phyloP scores from a whole-genome alignment of 2,797 vertebrate species.

The Babyrousa celebensis region DNA sequence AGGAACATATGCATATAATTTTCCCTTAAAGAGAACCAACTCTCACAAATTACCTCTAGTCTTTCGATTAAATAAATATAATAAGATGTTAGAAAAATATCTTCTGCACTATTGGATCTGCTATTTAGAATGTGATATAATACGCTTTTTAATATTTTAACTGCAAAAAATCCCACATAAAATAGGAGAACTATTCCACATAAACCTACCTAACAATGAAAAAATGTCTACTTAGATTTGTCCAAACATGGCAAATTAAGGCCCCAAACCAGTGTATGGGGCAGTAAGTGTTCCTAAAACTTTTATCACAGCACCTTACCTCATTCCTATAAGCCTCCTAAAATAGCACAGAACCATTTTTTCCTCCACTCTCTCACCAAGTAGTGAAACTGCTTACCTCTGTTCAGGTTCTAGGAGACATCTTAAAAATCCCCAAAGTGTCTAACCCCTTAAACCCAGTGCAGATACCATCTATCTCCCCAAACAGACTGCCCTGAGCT shows the following conservation, averaged over 20 bases:
- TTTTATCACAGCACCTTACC: neutral
- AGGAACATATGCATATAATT: neutral
- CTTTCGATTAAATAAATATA: conserved; percentile 46
- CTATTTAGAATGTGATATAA: neutral
- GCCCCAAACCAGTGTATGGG: neutral
- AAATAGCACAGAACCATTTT: neutral
- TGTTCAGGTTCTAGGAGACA: neutral
- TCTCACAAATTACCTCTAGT: neutral
- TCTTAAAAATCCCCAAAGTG: neutral
- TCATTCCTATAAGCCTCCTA: neutral
- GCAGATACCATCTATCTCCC: neutral
- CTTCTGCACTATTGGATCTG: neutral
- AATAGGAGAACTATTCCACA: neutral
- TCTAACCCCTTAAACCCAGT: neutral
- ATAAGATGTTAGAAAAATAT: neutral
- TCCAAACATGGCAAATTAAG: neutral
- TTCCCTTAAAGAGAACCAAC: conserved; percentile 54
- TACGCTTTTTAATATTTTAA: conserved; percentile 41
- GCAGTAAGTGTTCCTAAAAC: neutral
- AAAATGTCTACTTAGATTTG: neutral
- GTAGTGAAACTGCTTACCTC: neutral
- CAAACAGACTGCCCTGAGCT: neutral
- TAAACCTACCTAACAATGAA: neutral
- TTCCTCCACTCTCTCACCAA: neutral
- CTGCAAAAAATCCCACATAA: neutral